Evolutionary conservation across 2,797 vertebrate species (phyloP), one percentile per base, ranked within the genome.

Genomic region (Coreius guichenoti): DNA sequence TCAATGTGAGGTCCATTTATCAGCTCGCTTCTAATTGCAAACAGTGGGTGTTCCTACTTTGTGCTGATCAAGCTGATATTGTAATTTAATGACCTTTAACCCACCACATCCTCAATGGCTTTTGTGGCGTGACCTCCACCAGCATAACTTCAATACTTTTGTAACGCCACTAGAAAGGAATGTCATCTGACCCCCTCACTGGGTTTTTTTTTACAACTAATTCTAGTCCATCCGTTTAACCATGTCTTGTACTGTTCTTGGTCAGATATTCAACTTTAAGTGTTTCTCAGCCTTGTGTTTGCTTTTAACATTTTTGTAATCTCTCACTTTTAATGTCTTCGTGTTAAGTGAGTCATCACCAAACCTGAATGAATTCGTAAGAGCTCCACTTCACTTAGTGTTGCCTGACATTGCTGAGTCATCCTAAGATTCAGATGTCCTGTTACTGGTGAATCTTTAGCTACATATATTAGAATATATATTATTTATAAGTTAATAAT

Each of bases 1-100:
- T 84, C 85, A 73, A 45, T 31, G 56, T 43, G 67, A 80, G 47
- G 13, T 80, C 68, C 73, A 72, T 87, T 85, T 65, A 84, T 86
- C 88, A 82, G 72, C 29, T 36, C n/a, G 14, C 72, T 77, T 80
- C 84, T 78, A 86, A 61, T 82, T 75, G 43, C 29, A 58, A 83
- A 33, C 76, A 58, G 70, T 31, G 43, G 70, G 80, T 76, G 65
- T 47, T 78, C 81, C 23, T 58, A 58, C 75, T 70, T 76, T 29
- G 5, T 83, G 69, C 81, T 83, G 26, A 86, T 69, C 77, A 69
- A 72, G 54, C 82, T 78, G 47, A 56, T 36, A 45, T 84, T 87
- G 67, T 81, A 21, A 84, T 86, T 56, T 51, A 23, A 56, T 81
- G 70, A 82, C 70, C 26, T 79, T 82, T 85, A 74, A 70, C 78